These are phyloP conservation scores for Drosophila suzukii DNA, from an alignment of 1,140 invertebrate genomes.

Conservation along the genomic window DNA sequence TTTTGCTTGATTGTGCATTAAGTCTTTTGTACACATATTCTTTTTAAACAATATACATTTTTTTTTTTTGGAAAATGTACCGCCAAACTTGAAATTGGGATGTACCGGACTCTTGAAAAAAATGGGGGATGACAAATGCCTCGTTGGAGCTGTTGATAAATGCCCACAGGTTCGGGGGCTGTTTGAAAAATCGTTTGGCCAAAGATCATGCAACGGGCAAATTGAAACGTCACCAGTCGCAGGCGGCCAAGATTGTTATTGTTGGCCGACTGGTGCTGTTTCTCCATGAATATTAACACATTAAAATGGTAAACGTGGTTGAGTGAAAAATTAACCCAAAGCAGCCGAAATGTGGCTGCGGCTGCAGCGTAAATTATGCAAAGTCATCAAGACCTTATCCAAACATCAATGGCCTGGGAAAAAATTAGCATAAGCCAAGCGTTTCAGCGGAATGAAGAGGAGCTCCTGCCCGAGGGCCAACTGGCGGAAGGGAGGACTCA, in stretches of 20 bases:
- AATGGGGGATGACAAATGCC: constrained; percentile 48
- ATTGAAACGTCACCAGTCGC: constrained; percentile 72
- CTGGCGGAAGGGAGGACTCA: constrained; percentile 12
- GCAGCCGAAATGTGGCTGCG: constrained; percentile 48
- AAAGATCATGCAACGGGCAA: constrained; percentile 51
- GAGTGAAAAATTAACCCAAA: constrained; percentile 77
- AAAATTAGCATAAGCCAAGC: constrained; percentile 77
- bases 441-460: constrained; percentile 28
- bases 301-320: constrained; percentile 72
- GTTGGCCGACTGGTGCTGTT: constrained; percentile 24
- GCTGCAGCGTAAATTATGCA: constrained; percentile 75
- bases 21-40: background rate
- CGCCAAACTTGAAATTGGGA: background rate
- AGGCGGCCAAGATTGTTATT: constrained; percentile 37
- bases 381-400: constrained; percentile 81
- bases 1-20: background rate
- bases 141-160: constrained; percentile 37
- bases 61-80: background rate
- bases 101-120: background rate
- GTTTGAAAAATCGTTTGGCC: constrained; percentile 54
- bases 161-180: constrained; percentile 27
- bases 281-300: constrained; percentile 75
- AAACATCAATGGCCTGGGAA: constrained; percentile 77
- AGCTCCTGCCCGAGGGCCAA: constrained; percentile 19
- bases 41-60: background rate